Conservation (phyloP, 2,888 invertebrate genomes). For the Psococerastis gibbosa region DNA sequence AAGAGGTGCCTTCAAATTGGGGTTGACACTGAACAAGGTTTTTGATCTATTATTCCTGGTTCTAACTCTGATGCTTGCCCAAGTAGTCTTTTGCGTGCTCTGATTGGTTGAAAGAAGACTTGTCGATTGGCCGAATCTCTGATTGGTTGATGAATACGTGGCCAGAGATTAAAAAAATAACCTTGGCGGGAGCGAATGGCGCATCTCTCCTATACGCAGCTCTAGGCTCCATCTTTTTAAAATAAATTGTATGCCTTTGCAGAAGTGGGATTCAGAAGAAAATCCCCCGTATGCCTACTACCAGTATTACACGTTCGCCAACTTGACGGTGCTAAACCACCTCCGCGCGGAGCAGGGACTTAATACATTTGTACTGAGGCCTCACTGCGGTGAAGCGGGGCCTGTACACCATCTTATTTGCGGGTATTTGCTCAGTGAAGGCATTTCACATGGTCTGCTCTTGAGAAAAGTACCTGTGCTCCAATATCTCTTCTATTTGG, state of each 20-base stretch:
- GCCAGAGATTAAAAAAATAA: too few species aligned
- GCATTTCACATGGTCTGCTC: conserved; percentile 39
- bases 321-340: conserved; percentile 36
- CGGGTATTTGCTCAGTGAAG: conserved; percentile 37
- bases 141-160: too few species aligned
- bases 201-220: neutral
- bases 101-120: too few species aligned
- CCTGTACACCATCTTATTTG: conserved; percentile 38
- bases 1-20: too few species aligned
- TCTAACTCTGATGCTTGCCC: too few species aligned
- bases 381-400: conserved; percentile 44
- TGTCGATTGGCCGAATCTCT: neutral
- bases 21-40: too few species aligned
- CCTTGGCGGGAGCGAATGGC: too few species aligned
- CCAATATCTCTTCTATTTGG: conserved; percentile 41
- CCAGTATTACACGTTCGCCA: conserved; percentile 41
- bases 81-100: too few species aligned
- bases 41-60: too few species aligned
- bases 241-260: too few species aligned
- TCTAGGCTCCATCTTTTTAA: neutral
- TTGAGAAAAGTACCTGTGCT: conserved; percentile 41
- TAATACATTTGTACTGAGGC: conserved; percentile 35
- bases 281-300: conserved; percentile 45
- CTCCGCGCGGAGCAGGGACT: conserved; percentile 34
- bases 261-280: conserved; percentile 30